Percentiles rank a stretch among this genome's conserved stretches.
phyloP scores from a whole-genome alignment of 2,797 vertebrate species.

The Helicolenus hilgendorfi region DNA sequence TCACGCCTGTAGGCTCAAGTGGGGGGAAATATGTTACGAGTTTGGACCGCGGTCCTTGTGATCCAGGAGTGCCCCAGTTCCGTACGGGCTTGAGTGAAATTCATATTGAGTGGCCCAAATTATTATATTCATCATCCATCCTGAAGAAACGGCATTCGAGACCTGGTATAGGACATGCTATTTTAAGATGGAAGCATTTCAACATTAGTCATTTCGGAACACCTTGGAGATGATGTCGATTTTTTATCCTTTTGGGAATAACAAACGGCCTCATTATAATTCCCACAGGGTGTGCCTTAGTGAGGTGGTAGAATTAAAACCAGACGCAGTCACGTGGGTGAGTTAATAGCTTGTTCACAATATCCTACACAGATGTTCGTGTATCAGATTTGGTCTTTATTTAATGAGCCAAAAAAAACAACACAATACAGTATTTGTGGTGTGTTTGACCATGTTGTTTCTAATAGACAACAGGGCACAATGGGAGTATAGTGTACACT shows the following conservation, averaged over 20 bases:
- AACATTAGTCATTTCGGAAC: slow-evolving; percentile 76
- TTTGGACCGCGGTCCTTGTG: slow-evolving; percentile 57
- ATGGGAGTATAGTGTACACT: slow-evolving; percentile 1
- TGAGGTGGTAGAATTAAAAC: slow-evolving; percentile 65
- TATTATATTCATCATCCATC: slow-evolving; percentile 78
- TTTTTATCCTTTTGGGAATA: slow-evolving; percentile 70
- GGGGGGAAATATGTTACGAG: slow-evolving; percentile 66
- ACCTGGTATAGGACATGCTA: slow-evolving; percentile 67
- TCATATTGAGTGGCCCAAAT: slow-evolving; percentile 75
- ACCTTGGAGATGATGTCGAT: slow-evolving; percentile 77
- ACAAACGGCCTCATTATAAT: slow-evolving; percentile 78
- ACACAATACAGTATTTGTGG: not conserved
- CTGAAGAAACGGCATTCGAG: slow-evolving; percentile 56
- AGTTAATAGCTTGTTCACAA: slow-evolving; percentile 29
- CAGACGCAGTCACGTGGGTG: slow-evolving; percentile 25
- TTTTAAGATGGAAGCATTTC: slow-evolving; percentile 79
- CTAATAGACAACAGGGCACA: slow-evolving; percentile 6
- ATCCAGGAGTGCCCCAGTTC: slow-evolving; percentile 78
- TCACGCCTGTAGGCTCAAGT: slow-evolving; percentile 68
- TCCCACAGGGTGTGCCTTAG: slow-evolving; percentile 53
- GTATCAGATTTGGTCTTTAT: slow-evolving; percentile 27
- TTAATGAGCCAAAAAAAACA: not conserved
- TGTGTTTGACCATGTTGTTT: slow-evolving; percentile 6
- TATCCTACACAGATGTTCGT: slow-evolving; percentile 19
- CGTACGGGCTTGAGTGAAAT: slow-evolving; percentile 67